Conservation (phyloP, 1,140 invertebrate species). For the Hycleus cichorii region DNA sequence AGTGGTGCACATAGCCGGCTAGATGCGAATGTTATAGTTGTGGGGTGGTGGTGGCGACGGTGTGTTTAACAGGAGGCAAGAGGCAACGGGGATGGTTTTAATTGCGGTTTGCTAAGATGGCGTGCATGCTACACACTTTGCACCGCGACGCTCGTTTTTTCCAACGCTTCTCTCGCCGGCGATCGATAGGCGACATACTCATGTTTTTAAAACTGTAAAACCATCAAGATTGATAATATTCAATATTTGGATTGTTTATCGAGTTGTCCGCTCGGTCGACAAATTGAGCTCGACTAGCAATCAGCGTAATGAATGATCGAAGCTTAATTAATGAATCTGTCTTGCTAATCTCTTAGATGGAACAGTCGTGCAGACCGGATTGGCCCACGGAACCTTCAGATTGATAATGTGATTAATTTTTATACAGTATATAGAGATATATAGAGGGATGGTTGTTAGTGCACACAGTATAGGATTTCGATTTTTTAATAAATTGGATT, state of each 20-base stretch:
- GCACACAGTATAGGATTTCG: slow-evolving; percentile 19
- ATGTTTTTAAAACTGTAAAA: slow-evolving; percentile 40
- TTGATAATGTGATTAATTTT: slow-evolving; percentile 44
- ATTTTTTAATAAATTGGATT: slow-evolving; percentile 28
- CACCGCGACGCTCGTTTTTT: slow-evolving; percentile 40
- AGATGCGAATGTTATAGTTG: not conserved
- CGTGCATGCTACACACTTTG: slow-evolving; percentile 44
- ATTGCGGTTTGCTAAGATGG: slow-evolving; percentile 43
- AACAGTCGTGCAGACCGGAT: slow-evolving; percentile 32
- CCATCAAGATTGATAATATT: not conserved
- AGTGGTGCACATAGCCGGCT: not conserved
- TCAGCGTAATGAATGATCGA: slow-evolving; percentile 42
- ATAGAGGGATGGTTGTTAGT: not conserved
- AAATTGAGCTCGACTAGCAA: slow-evolving; percentile 29
- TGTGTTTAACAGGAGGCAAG: slow-evolving; percentile 17
- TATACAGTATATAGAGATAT: slow-evolving; percentile 25
- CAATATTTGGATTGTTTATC: not conserved
- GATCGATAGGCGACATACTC: slow-evolving; percentile 39
- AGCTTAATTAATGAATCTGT: slow-evolving; percentile 43
- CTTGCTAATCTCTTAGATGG: slow-evolving; percentile 43
- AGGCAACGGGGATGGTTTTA: slow-evolving; percentile 35
- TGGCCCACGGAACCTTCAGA: slow-evolving; percentile 33
- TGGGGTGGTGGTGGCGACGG: slow-evolving; percentile 7
- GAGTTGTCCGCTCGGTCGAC: not conserved
- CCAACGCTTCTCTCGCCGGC: slow-evolving; percentile 20